Evolutionary conservation across 2,797 vertebrate species (phyloP).

Genomic region (Nyctibius grandis): DNA sequence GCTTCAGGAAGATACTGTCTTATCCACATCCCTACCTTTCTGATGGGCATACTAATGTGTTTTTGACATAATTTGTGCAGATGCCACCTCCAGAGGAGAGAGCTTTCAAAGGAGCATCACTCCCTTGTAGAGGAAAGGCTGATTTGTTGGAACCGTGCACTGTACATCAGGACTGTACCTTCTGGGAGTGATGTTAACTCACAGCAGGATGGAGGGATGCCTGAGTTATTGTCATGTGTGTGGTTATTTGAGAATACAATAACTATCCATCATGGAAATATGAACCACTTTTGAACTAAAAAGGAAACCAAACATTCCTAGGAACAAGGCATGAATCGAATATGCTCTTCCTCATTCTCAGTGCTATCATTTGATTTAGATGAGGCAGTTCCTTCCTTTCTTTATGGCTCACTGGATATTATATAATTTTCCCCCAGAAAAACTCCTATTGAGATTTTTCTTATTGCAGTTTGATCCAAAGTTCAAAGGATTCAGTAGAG

Average conservation of each 20-base stretch:
- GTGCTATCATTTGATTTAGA: background rate
- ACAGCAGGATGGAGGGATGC: background rate
- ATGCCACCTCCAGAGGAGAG: background rate
- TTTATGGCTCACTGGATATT: background rate
- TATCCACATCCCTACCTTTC: background rate
- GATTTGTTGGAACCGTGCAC: background rate
- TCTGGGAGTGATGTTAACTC: background rate
- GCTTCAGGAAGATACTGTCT: background rate
- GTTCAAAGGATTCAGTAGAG: background rate
- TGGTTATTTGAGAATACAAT: background rate
- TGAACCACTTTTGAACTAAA: background rate
- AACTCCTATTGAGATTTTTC: background rate
- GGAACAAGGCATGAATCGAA: background rate
- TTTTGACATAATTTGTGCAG: background rate
- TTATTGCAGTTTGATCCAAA: background rate
- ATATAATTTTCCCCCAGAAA: background rate
- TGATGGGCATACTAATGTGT: background rate
- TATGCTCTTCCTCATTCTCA: background rate
- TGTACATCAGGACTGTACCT: background rate
- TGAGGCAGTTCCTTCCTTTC: background rate
- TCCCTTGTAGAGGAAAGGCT: background rate
- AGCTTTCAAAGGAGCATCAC: background rate
- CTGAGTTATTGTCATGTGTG: background rate
- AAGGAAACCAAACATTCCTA: background rate
- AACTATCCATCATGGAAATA: background rate